Evolutionary conservation across 2,113 vertebrate species (phyloP).

Genomic region (Bubo blakistoni): DNA sequence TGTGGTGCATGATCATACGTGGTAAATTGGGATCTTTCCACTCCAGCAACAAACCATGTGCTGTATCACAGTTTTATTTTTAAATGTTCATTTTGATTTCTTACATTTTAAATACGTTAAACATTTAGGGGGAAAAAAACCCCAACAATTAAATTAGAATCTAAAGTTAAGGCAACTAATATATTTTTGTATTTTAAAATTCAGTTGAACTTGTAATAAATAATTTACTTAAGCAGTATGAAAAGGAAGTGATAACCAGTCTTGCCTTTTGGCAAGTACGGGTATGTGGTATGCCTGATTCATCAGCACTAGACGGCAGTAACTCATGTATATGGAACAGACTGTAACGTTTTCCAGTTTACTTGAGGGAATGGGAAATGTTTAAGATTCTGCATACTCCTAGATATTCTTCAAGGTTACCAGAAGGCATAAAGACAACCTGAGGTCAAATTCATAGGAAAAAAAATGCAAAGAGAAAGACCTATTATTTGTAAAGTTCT

Average conservation of each 20-base stretch:
- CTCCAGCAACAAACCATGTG: background rate
- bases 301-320: background rate
- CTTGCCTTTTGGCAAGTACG: background rate
- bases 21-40: background rate
- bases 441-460: background rate
- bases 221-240: background rate
- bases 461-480: background rate
- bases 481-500: background rate
- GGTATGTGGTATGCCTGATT: background rate
- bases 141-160: background rate
- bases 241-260: background rate
- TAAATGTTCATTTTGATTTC: background rate
- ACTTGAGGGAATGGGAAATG: constrained; percentile 10
- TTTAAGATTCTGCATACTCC: constrained; percentile 9
- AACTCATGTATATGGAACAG: constrained; percentile 34
- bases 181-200: constrained; percentile 46
- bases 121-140: background rate
- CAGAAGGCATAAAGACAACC: background rate
- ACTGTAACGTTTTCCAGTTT: background rate
- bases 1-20: background rate
- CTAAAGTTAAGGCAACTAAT: background rate
- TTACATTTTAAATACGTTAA: background rate
- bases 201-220: constrained; percentile 38
- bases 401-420: constrained; percentile 13
- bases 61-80: background rate